These are phyloP conservation scores for Torymus aiolomorphi DNA, from an alignment of 2,888 invertebrate species.

Conservation along the genomic window DNA sequence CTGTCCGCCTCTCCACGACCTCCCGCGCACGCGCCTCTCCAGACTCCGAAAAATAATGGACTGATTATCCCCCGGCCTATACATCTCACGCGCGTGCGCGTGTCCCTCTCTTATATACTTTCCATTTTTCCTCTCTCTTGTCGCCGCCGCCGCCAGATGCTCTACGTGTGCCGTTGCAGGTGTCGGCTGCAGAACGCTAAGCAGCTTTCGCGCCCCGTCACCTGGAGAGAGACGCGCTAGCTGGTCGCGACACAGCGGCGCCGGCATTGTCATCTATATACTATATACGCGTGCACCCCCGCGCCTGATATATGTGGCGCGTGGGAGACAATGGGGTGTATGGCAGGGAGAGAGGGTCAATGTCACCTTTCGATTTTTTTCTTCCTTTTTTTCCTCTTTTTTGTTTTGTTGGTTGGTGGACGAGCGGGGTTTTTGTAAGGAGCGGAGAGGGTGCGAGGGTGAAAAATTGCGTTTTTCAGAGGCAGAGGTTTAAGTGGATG, in stretches of 20 bases:
- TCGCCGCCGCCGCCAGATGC: neutral
- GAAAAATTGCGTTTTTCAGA: constrained; percentile 14
- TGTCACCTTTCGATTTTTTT: constrained; percentile 18
- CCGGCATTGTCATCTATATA: neutral
- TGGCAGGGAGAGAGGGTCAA: neutral
- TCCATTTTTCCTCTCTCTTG: neutral
- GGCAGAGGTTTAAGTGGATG: constrained; percentile 16
- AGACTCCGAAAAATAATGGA: constrained; percentile 8
- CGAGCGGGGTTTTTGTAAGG: neutral
- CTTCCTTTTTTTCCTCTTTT: no score
- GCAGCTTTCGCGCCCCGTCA: neutral
- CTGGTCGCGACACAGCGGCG: neutral
- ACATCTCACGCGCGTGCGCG: neutral
- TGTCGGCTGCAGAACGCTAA: neutral
- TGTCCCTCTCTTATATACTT: neutral
- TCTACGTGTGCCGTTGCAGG: constrained; percentile 7
- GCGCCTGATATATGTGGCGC: constrained; percentile 32
- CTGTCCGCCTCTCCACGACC: no score
- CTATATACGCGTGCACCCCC: neutral
- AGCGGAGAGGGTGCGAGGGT: neutral
- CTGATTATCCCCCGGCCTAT: constrained; percentile 9
- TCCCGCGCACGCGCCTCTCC: constrained; percentile 1
- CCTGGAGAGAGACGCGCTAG: constrained; percentile 12
- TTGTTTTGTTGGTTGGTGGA: no score
- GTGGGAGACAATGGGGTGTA: neutral